Base-by-base conservation (phyloP, 2,797 vertebrate genomes). In the Sandelia bainsii region DNA sequence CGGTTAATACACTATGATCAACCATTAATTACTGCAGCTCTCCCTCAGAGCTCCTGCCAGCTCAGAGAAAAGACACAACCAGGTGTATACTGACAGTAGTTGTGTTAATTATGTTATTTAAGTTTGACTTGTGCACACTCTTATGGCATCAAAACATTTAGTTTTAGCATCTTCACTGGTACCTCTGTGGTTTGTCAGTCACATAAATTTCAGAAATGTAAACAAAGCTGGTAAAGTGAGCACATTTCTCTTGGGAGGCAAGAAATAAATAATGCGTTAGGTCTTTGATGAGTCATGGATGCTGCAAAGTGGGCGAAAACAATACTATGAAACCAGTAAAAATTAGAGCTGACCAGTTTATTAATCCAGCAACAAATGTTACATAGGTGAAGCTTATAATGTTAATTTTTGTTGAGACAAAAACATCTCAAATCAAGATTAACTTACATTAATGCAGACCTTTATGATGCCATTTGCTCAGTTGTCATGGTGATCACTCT, bases 11-110 rank as follows among this genome's bases (percentile, higher is more conserved):
- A 77, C 79, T 81, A 74, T 81, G 67, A 85, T 83, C 80, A 82
- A 73, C 73, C 60, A 77, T 78, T 88, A 90, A 88, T 89, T 89
- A 86, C 82, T 69, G 70, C 52, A 39, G 44, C 64, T 87, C 56
- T 79, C 66, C 73, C 68, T 42, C 49, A 62, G 70, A 65, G 69
- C 44, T 83, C 49, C 39, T 69, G 40, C 82, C 78, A 70, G 25
- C 39, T 61, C 34, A 66, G 57, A 37, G 20, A 63, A 59, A 64
- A 65, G 16, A 63, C 19, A 65, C 37, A 66, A 39, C 3, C 65
- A 65, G 59, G 23, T 65, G 44, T 23, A 51, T 23, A 52, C 10
- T 48, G 8, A 44, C 10, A 48, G 61, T n/a, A 59, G 27, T 10
- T 19, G 5, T 59, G 20, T 48, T 52, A 49, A 16, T 58, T 6